Conservation (phyloP, 2,797 vertebrate species). For the Channallabes apus region DNA sequence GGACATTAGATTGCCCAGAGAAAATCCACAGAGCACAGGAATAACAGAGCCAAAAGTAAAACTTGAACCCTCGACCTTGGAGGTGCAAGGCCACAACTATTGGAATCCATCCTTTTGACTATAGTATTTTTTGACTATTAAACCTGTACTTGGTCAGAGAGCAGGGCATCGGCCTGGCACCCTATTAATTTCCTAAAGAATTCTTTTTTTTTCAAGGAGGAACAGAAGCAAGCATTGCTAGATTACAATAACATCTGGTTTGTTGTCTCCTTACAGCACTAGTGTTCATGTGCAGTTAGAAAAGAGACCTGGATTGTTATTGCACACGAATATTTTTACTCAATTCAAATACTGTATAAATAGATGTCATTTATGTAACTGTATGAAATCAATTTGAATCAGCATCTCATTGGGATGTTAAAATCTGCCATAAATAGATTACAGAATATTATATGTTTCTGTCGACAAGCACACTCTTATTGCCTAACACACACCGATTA, state of each 20-base stretch:
- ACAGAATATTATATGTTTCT: neutral
- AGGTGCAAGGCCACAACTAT: no score
- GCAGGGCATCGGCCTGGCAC: neutral
- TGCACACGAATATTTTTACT: neutral
- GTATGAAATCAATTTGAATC: slow-evolving; percentile 1
- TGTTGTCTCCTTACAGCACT: neutral
- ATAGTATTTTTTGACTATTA: neutral
- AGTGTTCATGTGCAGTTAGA: neutral
- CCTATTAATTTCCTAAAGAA: neutral
- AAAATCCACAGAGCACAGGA: no score
- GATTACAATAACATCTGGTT: neutral
- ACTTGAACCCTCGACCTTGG: no score
- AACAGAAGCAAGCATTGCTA: neutral
- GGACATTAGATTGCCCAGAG: no score
- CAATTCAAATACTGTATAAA: slow-evolving; percentile 17
- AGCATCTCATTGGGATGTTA: neutral
- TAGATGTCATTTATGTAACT: neutral
- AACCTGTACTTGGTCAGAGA: neutral
- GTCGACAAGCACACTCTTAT: neutral
- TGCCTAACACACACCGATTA: neutral
- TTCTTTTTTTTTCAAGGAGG: neutral
- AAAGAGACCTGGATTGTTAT: neutral
- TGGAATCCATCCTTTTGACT: no score
- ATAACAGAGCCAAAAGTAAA: no score
- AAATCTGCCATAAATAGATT: neutral